Conservation (phyloP, 92 coral and sea anemone species). For the Parazoanthus darwini region DNA sequence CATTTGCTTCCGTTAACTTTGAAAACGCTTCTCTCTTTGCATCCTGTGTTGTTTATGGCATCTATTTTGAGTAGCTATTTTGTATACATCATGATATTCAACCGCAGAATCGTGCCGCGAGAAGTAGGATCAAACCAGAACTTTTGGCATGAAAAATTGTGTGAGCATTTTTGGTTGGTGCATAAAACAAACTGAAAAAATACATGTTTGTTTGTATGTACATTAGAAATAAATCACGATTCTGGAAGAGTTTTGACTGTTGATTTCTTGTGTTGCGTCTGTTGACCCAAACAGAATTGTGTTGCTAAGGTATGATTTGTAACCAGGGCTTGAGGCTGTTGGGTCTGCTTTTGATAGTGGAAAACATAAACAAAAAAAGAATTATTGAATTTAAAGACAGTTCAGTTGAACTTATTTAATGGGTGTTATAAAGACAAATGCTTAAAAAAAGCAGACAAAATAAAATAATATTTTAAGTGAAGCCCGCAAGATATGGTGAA, state of each 20-base stretch:
- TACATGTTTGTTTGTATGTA: background rate
- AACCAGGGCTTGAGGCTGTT: background rate
- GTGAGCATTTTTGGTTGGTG: background rate
- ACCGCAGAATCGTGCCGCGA: background rate
- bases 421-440: background rate
- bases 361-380: background rate
- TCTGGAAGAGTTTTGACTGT: background rate
- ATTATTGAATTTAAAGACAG: background rate
- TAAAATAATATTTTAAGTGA: no score
- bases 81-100: no score
- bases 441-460: background rate
- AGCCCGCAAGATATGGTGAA: no score
- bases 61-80: slow-evolving; percentile 69
- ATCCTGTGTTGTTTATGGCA: slow-evolving; percentile 81
- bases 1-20: slow-evolving; percentile 73
- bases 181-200: no score
- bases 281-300: background rate
- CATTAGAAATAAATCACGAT: background rate
- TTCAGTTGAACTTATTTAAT: background rate
- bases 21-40: slow-evolving; percentile 73
- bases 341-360: background rate
- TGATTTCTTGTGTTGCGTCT: background rate
- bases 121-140: background rate
- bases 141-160: background rate
- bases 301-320: background rate